Evolutionary conservation across 30 jellyfish, hydroid and myxozoan species (phyloP).

Genomic region (Morbakka virulenta): DNA sequence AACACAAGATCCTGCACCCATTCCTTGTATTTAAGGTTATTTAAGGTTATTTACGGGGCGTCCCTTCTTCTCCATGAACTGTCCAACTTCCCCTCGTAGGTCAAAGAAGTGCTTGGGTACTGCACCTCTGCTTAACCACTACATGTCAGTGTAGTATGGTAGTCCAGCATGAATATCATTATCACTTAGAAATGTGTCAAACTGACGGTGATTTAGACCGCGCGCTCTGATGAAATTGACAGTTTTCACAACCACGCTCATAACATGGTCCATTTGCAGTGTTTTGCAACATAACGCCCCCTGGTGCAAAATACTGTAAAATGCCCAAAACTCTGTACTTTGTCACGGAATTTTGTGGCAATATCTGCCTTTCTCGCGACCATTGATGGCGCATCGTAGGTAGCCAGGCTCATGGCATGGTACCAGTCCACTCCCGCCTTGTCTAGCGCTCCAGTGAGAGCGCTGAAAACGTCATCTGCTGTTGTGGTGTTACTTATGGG

Average conservation of each 20-base stretch:
- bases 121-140: too few species aligned
- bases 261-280: slow-evolving; percentile 1
- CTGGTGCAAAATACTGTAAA: neutral
- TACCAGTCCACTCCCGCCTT: slow-evolving; percentile 26
- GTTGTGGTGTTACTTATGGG: slow-evolving; percentile 4
- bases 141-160: neutral
- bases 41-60: neutral
- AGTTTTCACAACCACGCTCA: slow-evolving; percentile 19
- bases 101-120: too few species aligned
- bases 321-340: neutral
- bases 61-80: slow-evolving; percentile 2
- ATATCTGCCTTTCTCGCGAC: slow-evolving; percentile 30
- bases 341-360: neutral
- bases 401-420: slow-evolving; percentile 23
- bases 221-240: neutral
- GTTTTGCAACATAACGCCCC: too few species aligned
- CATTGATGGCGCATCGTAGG: slow-evolving; percentile 20
- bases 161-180: neutral
- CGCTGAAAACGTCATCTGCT: neutral
- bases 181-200: too few species aligned
- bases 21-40: too few species aligned
- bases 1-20: neutral
- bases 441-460: slow-evolving; percentile 21
- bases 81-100: neutral
- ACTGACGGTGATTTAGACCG: too few species aligned